phyloP scores from a whole-genome alignment of 2,113 vertebrate genomes.

The Etheostoma cragini region DNA sequence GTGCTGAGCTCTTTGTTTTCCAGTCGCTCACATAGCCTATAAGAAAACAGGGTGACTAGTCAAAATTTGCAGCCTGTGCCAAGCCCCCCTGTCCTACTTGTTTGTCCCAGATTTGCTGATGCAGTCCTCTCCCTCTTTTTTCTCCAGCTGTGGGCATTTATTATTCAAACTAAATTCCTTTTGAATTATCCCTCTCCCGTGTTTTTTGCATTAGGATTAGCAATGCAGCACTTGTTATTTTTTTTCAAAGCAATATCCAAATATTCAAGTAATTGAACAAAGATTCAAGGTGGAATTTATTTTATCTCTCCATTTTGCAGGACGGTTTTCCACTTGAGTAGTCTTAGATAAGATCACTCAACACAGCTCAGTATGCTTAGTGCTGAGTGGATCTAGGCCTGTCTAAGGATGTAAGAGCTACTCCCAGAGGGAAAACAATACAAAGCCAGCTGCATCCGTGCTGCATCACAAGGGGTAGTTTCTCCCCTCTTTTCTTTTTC shows the following conservation, averaged over 20 bases:
- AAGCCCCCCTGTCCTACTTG: slow-evolving; percentile 72
- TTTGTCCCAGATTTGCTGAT: slow-evolving; percentile 82
- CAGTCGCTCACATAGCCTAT: slow-evolving; percentile 60
- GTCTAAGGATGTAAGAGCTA: slow-evolving; percentile 38
- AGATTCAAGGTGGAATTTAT: slow-evolving; percentile 54
- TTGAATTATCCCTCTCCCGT: slow-evolving; percentile 69
- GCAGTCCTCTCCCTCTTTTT: slow-evolving; percentile 55
- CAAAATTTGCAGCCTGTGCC: slow-evolving; percentile 68
- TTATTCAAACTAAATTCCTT: slow-evolving; percentile 77
- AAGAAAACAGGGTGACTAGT: slow-evolving; percentile 74
- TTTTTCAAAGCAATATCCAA: slow-evolving; percentile 60
- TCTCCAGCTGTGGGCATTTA: slow-evolving; percentile 71
- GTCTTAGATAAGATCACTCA: slow-evolving; percentile 55
- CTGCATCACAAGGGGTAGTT: slow-evolving; percentile 1
- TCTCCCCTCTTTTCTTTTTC: slow-evolving; percentile 4
- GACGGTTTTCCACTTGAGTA: slow-evolving; percentile 6
- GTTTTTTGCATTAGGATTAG: slow-evolving; percentile 76
- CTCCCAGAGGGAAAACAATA: slow-evolving; percentile 44
- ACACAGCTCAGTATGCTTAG: slow-evolving; percentile 32
- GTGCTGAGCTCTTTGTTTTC: slow-evolving; percentile 77
- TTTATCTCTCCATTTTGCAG: slow-evolving; percentile 37
- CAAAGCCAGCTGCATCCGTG: slow-evolving; percentile 22
- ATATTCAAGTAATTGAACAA: slow-evolving; percentile 54
- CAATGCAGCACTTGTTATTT: slow-evolving; percentile 60
- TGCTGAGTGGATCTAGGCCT: slow-evolving; percentile 45